phyloP scores from a whole-genome alignment of 1,140 invertebrate species.

The Pseudobourletiella spinata region DNA sequence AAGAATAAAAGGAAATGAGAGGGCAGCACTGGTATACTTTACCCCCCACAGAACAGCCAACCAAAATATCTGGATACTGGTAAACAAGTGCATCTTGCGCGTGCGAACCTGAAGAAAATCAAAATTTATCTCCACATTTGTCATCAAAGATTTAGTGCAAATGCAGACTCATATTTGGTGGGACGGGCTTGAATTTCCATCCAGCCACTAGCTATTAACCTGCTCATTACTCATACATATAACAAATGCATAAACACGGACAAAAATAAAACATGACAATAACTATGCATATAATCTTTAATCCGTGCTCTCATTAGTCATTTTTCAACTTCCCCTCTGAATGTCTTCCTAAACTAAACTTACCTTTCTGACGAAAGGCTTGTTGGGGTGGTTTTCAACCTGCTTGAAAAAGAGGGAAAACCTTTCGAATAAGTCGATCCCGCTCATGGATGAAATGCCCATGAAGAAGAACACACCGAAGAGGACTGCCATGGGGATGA shows the following conservation, averaged over 20 bases:
- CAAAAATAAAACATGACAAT: background rate
- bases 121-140: too few species aligned
- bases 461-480: constrained; percentile 96
- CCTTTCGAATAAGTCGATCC: constrained; percentile 84
- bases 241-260: constrained; percentile 40
- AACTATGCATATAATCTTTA: too few species aligned
- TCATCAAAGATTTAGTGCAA: too few species aligned
- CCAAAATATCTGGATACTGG: constrained; percentile 68
- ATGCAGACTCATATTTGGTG: too few species aligned
- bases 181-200: too few species aligned
- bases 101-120: constrained; percentile 63
- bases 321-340: too few species aligned
- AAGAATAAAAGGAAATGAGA: constrained; percentile 88
- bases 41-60: constrained; percentile 71
- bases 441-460: constrained; percentile 84
- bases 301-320: too few species aligned
- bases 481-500: constrained; percentile 84
- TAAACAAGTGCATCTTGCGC: constrained; percentile 86
- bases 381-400: constrained; percentile 82
- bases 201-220: too few species aligned
- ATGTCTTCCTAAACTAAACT: constrained; percentile 32
- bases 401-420: constrained; percentile 81
- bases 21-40: constrained; percentile 74
- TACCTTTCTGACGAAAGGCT: constrained; percentile 63
- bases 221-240: too few species aligned